Evolutionary conservation across 2,113 vertebrate species (phyloP), one percentile per base, ranked within the genome.

Genomic region (Mobula hypostoma): DNA sequence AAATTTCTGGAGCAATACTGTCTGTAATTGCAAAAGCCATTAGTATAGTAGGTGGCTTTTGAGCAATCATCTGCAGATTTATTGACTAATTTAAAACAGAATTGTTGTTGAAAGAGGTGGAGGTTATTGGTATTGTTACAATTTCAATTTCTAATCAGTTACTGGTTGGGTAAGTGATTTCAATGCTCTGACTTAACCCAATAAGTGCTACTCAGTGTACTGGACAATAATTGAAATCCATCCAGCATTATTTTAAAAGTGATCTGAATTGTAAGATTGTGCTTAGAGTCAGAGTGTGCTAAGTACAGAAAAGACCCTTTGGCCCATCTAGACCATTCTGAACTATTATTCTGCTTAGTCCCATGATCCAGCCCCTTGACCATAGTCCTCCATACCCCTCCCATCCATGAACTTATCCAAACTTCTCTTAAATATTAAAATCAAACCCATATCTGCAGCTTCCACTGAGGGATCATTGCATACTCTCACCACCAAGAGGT

Each of bases 21-120:
- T 66, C 19, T 92, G 88, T 72, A 72, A 92, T 92, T 92, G n/a
- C 32, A 72, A 68, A 92, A 72, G 66, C 66, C 88, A 92, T 92
- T 92, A 92, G 68, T 92, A 68, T n/a, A 91, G 63, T 19, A 21
- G 88, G 61, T 40, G 66, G 9, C 66, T 92, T 91, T 72, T 32
- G 32, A 92, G 29, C 14, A 36, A 70, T 70, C 32, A 40, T 92
- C 88, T 70, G n/a, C 21, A 63, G 66, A 92, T 24, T 92, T 92
- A 70, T 72, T 40, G 88, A 40, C 88, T 24, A 36, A 40, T 70
- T 92, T 92, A 36, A 36, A 92, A 72, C 29, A 63, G 61, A 70
- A 92, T 92, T 92, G n/a, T 72, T 70, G n/a, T 92, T 70, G 40
- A 92, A 70, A 32, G 32, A 36, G 68, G 17, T 40, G 19, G 21